Percentiles rank a stretch among this genome's conserved stretches.
phyloP scores from a whole-genome alignment of 2,113 vertebrate genomes.

The Tragulus kanchil region DNA sequence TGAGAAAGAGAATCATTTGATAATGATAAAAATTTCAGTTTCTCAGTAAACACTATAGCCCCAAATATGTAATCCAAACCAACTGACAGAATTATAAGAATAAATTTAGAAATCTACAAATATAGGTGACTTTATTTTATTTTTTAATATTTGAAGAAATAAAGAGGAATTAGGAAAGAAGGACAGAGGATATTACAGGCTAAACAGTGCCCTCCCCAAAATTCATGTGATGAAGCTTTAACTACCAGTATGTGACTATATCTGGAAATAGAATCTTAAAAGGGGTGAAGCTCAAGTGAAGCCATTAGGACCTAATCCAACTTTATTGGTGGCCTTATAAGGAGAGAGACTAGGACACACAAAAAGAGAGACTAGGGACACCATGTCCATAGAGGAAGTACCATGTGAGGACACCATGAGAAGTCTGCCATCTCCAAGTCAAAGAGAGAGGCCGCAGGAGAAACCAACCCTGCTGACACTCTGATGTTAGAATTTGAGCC shows the following conservation, averaged over 20 bases:
- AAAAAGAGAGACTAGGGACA: neutral
- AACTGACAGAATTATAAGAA: neutral
- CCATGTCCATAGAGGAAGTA: neutral
- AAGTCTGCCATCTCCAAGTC: neutral
- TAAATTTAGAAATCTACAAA: neutral
- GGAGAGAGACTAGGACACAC: neutral
- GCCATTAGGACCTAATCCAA: neutral
- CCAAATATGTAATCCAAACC: neutral
- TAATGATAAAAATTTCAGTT: neutral
- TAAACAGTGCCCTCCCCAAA: neutral
- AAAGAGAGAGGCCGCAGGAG: neutral
- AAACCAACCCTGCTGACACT: neutral
- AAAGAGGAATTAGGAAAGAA: neutral
- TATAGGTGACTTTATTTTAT: neutral
- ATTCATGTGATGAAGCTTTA: neutral
- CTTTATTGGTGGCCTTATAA: neutral
- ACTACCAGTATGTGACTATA: neutral
- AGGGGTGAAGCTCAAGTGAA: neutral
- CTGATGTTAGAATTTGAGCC: neutral
- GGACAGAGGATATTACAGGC: neutral
- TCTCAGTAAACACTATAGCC: neutral
- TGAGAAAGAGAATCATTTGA: conserved; percentile 23
- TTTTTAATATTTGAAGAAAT: neutral
- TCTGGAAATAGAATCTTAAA: neutral
- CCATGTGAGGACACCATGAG: neutral